Conservation (phyloP, 2,113 vertebrate genomes). For the Ophthalmotilapia sp. region DNA sequence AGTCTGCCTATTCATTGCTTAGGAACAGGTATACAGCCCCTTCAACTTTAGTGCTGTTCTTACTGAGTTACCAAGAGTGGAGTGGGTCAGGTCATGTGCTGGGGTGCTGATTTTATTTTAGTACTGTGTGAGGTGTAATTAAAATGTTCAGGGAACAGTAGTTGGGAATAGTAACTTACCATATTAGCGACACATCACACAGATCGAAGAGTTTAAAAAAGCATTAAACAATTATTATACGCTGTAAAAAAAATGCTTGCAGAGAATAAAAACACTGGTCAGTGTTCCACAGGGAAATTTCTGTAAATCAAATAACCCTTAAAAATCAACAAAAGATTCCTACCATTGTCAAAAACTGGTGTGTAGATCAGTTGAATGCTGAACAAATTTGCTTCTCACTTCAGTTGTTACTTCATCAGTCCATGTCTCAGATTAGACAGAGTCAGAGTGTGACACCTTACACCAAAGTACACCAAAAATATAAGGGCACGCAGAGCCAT, state of each 20-base stretch:
- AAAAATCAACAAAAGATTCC: neutral
- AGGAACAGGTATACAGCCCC: neutral
- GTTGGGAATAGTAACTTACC: neutral
- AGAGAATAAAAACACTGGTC: neutral
- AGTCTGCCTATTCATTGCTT: neutral
- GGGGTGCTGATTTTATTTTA: neutral
- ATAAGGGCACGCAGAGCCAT: rapidly evolving
- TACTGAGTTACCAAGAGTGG: neutral
- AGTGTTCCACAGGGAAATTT: neutral
- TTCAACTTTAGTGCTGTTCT: neutral
- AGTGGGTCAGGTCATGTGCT: neutral
- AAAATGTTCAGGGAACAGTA: neutral
- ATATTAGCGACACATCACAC: neutral
- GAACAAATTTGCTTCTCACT: neutral
- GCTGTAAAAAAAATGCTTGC: neutral
- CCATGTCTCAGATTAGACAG: neutral
- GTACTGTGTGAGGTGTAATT: neutral
- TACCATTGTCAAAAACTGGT: neutral
- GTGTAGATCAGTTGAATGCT: neutral
- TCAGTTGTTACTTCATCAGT: neutral
- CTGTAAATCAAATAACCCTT: neutral
- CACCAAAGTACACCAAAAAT: neutral
- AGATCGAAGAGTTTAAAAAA: neutral
- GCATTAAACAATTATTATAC: neutral
- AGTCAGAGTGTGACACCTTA: neutral